Evolutionary conservation across 2,113 vertebrate species (phyloP).

Genomic region (Pungitius pungitius): DNA sequence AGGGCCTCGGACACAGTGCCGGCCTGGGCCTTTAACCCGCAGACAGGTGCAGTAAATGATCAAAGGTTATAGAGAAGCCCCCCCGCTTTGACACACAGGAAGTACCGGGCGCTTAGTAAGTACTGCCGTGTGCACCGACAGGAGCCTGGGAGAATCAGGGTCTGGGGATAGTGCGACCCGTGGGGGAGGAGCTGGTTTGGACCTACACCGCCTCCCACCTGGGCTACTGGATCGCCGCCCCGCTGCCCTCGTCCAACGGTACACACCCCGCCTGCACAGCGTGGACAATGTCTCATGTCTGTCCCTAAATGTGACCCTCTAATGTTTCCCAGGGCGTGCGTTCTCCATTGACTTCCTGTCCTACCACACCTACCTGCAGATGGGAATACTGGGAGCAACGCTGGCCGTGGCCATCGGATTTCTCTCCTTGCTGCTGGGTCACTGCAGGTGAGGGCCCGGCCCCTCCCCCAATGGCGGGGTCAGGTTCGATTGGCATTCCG

Average conservation of each 20-base stretch:
- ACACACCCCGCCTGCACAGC: background rate
- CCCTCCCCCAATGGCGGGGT: background rate
- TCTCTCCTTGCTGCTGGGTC: conserved; percentile 90
- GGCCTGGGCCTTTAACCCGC: conserved; percentile 90
- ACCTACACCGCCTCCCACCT: conserved; percentile 89
- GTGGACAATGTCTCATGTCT: background rate
- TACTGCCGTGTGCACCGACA: conserved; percentile 44
- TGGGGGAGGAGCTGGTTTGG: conserved; percentile 85
- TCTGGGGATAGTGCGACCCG: conserved; percentile 83
- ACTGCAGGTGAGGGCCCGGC: conserved; percentile 87
- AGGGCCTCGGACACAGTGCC: conserved; percentile 84
- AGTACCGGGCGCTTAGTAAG: background rate
- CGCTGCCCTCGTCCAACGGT: conserved; percentile 85
- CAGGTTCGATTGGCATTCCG: background rate
- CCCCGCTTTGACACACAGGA: too few species aligned
- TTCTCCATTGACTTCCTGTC: conserved; percentile 86
- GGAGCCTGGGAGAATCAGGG: conserved; percentile 92
- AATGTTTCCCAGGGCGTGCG: conserved; percentile 82
- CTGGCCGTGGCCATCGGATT: conserved; percentile 87
- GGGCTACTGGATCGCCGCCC: conserved; percentile 93
- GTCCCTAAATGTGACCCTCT: background rate
- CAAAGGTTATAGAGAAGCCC: too few species aligned
- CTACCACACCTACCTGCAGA: conserved; percentile 90
- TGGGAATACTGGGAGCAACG: conserved; percentile 90
- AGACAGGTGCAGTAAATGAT: conserved; percentile 81